Base-by-base conservation (phyloP, 2,888 invertebrate species). In the Pyrochroa serraticornis region DNA sequence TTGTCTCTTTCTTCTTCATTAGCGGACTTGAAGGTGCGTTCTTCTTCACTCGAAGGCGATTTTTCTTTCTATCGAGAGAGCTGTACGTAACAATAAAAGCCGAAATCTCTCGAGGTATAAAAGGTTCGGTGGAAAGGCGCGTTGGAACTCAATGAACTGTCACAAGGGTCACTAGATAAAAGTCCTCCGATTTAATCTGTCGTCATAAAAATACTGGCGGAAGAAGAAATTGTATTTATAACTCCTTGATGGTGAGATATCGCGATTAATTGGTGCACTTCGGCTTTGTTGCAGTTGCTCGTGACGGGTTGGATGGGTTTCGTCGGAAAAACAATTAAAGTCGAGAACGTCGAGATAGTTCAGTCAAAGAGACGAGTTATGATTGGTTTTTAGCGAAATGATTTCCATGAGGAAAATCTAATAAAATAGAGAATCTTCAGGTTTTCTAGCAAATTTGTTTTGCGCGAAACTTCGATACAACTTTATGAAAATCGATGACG, bases 81-180 rank as follows among this genome's bases (percentile, higher is more conserved):
- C 45, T 53, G 39, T 53, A 41, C 42, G 34, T 41, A 44, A 55
- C 58, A 51, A 50, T 51, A 42, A 58, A 57, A 58, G 41, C 43
- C 43, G 13, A 52, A 58, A 58, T 58, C 52, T 58, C 41, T 51
- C 31, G 52, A 58, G 37, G 41, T 51, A 58, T 52, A 47, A 58
- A 52, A 57, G 37, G 43, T 30, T 22, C 31, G 10, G 10, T 48
- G 13, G 45, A 49, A 50, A 35, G 44, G 42, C 47, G 42, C 6
- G 10, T 37, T 47, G 47, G 39, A 57, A 58, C 43, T 58, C 58
- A 58, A 58, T 58, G 52, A 52, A 58, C 51, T 47, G 52, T 58
- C 51, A 47, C 52, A 51, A 58, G 58, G 50, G 58, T 58, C 47
- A 43, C 48, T 30, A 51, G 58, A 58, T 58, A 58, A 58, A 48